phyloP scores from a whole-genome alignment of 2,888 invertebrate genomes.

The Odontomyia ornata region DNA sequence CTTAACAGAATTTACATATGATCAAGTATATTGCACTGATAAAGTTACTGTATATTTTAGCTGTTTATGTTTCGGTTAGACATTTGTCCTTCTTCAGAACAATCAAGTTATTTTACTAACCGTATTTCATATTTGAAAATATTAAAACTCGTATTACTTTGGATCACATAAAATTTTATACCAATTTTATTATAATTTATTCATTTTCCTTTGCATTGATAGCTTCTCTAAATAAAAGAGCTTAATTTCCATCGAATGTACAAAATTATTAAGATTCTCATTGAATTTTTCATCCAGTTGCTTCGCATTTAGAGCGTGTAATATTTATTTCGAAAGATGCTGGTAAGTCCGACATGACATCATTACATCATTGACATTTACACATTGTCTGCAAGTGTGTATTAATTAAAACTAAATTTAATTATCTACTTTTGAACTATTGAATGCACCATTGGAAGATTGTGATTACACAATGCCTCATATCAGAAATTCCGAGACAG shows the following conservation, averaged over 20 bases:
- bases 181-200: conserved; percentile 46
- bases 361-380: conserved; percentile 53
- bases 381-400: conserved; percentile 68
- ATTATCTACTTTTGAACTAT: not conserved
- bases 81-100: too few species aligned
- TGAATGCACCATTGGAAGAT: conserved; percentile 6
- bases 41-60: conserved; percentile 13
- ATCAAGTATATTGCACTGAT: conserved; percentile 33
- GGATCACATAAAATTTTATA: conserved; percentile 45
- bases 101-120: too few species aligned
- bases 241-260: too few species aligned
- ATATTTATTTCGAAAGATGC: too few species aligned
- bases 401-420: conserved; percentile 15
- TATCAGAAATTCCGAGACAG: not conserved
- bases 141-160: conserved; percentile 48
- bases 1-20: not conserved
- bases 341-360: too few species aligned
- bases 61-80: too few species aligned
- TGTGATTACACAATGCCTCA: not conserved
- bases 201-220: not conserved
- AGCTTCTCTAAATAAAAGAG: too few species aligned
- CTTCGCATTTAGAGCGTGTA: too few species aligned
- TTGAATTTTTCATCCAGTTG: too few species aligned
- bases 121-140: too few species aligned
- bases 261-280: too few species aligned